Conservation (phyloP, 2,888 invertebrate genomes). For the Hermaeophaga mercurialis region DNA sequence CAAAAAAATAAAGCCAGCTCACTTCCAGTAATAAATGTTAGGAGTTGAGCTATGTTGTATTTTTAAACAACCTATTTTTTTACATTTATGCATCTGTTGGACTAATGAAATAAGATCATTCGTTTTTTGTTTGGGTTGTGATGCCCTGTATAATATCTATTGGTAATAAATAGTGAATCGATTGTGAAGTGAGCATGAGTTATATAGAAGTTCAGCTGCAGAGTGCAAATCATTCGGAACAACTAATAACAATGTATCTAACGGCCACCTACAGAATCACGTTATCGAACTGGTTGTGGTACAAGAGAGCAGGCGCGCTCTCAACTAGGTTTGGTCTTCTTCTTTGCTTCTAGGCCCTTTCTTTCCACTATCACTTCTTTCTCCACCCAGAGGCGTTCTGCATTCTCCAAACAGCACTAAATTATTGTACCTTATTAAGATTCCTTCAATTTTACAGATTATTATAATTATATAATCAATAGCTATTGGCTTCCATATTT, state of each 20-base stretch:
- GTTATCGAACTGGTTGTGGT: slow-evolving; percentile 49
- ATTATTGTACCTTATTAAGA: slow-evolving; percentile 26
- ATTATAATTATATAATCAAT: no score
- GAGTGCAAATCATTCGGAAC: slow-evolving; percentile 48
- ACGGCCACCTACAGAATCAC: slow-evolving; percentile 53
- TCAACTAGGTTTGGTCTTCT: slow-evolving; percentile 28
- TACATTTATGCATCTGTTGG: no score
- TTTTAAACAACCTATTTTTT: no score
- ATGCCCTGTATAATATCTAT: background rate
- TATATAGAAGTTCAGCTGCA: slow-evolving; percentile 36
- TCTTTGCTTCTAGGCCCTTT: slow-evolving; percentile 32
- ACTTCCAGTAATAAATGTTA: no score
- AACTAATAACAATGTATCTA: slow-evolving; percentile 48
- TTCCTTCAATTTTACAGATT: background rate
- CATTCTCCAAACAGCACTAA: slow-evolving; percentile 5
- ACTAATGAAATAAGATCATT: no score
- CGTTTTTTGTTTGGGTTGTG: no score
- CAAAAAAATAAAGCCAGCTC: no score
- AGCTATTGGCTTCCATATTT: no score
- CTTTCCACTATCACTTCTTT: no score
- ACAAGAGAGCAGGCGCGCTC: slow-evolving; percentile 40
- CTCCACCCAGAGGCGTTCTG: slow-evolving; percentile 31
- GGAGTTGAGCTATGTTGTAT: no score
- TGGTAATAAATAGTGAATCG: slow-evolving; percentile 27
- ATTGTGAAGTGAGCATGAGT: slow-evolving; percentile 40